Evolutionary conservation across 2,888 invertebrate genomes (phyloP).

Genomic region (Drosophila formosana): DNA sequence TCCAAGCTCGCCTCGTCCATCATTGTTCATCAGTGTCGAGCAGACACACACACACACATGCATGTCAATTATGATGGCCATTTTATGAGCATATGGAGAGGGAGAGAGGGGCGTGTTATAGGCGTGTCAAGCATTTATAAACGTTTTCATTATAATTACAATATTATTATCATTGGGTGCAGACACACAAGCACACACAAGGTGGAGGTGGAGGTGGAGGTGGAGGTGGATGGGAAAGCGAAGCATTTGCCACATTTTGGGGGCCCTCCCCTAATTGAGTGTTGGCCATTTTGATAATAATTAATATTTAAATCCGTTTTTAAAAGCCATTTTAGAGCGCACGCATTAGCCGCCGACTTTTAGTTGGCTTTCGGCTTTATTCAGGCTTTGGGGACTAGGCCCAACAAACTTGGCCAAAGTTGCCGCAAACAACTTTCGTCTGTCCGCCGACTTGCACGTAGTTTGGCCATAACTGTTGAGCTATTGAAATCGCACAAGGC

Average conservation of each 20-base stretch:
- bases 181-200: conserved; percentile 14
- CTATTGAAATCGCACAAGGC: conserved; percentile 24
- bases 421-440: conserved; percentile 12
- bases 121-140: conserved; percentile 52
- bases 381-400: neutral
- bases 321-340: conserved; percentile 39
- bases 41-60: conserved; percentile 11
- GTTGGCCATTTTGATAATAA: conserved; percentile 65
- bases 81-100: conserved; percentile 25
- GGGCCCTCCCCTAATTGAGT: conserved; percentile 44
- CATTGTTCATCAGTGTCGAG: conserved; percentile 40
- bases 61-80: conserved; percentile 39
- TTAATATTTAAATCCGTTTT: conserved; percentile 66
- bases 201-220: too few relatives aligned
- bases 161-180: conserved; percentile 57
- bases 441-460: conserved; percentile 6
- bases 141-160: conserved; percentile 74
- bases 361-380: neutral
- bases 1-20: conserved; percentile 33
- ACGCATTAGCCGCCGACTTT: conserved; percentile 7
- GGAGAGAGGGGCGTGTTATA: conserved; percentile 16
- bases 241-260: neutral
- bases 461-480: conserved; percentile 19
- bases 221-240: neutral
- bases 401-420: conserved; percentile 18